Percentiles rank a stretch among this genome's conserved stretches.
Evolutionary conservation across 2,113 vertebrate genomes (phyloP).

Genomic region (Nyctibius bracteatus): DNA sequence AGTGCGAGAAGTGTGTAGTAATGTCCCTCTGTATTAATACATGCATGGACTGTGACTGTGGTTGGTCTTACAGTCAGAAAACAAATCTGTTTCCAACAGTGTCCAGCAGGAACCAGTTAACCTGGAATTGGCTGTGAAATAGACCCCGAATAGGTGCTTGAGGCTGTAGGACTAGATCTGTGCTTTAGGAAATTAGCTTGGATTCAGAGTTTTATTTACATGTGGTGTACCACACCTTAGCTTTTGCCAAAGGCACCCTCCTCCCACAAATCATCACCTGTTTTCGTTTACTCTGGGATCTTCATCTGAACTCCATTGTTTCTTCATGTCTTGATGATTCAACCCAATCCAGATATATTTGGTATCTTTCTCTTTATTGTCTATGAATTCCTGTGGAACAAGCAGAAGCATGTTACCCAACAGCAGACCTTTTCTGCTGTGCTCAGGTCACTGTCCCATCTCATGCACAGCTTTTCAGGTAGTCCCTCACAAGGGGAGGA

Average conservation of each 20-base stretch:
- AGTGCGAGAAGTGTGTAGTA: not conserved
- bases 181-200: not conserved
- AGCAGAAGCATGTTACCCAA: not conserved
- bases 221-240: not conserved
- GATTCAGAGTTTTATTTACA: not conserved
- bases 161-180: not conserved
- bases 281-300: not conserved
- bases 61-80: not conserved
- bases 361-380: slow-evolving; percentile 21
- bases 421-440: not conserved
- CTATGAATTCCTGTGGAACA: slow-evolving; percentile 44
- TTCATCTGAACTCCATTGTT: not conserved
- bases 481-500: not conserved
- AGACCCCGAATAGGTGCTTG: not conserved
- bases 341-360: slow-evolving; percentile 29
- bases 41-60: not conserved
- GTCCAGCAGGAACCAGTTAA: not conserved
- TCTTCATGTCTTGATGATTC: not conserved
- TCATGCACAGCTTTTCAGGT: not conserved
- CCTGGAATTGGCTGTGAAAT: not conserved
- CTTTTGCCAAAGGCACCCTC: not conserved
- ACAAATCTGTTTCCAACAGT: not conserved
- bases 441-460: not conserved
- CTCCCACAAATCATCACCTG: not conserved
- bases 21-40: not conserved